phyloP scores from a whole-genome alignment of 1,140 invertebrate species.

The Lycorma delicatula region DNA sequence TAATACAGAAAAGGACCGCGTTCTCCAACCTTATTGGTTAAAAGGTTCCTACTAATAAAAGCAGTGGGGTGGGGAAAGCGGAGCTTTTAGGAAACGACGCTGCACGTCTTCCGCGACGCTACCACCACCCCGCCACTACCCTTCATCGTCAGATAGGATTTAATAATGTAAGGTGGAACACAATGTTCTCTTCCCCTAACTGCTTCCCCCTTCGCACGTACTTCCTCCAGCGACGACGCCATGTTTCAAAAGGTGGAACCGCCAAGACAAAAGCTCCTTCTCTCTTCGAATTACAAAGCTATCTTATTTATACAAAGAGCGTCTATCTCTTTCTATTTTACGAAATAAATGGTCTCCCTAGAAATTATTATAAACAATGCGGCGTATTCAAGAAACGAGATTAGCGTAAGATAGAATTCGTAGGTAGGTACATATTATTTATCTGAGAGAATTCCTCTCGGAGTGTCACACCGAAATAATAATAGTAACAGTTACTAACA shows the following conservation, averaged over 20 bases:
- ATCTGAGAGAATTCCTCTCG: too few relatives aligned
- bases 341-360: constrained; percentile 10
- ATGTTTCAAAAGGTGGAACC: constrained; percentile 18
- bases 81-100: constrained; percentile 14
- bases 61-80: neutral
- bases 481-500: too few relatives aligned
- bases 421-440: too few relatives aligned
- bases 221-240: constrained; percentile 6
- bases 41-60: constrained; percentile 18
- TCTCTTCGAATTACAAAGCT: constrained; percentile 14
- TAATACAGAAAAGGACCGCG: constrained; percentile 10
- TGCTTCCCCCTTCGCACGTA: neutral
- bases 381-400: constrained; percentile 3
- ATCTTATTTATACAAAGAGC: constrained; percentile 20
- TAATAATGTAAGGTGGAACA: constrained; percentile 22
- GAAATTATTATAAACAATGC: constrained; percentile 1
- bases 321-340: neutral
- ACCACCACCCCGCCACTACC: constrained; percentile 1
- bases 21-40: constrained; percentile 18
- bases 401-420: neutral
- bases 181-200: neutral
- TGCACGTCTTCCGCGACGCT: constrained; percentile 6
- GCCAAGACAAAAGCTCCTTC: constrained; percentile 16
- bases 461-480: too few relatives aligned
- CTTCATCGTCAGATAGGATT: constrained; percentile 16